Base-by-base conservation (phyloP, 2,113 vertebrate genomes). In the Tragelaphus imberbis region DNA sequence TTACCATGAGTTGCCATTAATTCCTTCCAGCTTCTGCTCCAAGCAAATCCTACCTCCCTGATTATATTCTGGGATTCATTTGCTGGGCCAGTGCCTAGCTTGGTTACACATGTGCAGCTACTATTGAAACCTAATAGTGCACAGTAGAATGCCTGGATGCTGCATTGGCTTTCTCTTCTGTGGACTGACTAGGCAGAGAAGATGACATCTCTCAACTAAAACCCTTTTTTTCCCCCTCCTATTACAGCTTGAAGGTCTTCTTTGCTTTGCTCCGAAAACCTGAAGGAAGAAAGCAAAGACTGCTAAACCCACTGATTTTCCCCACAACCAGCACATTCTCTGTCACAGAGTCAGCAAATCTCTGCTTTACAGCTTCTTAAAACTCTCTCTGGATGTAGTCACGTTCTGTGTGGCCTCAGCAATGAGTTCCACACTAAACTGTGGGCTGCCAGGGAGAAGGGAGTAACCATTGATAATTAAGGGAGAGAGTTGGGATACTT, bases 81-180 rank as follows among this genome's bases (percentile, higher is more conserved):
- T 95, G 56, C 91, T 97, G 96, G 97, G 79, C 58, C 19, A 15
- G 44, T 7, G 93, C 95, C 94, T 95, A 82, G 88, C 82, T 89
- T 91, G 71, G 90, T 97, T 97, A 94, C 88, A 97, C 96, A 97
- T 95, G 94, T 75, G 94, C 80, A 95, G 91, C 96, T 98, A 85
- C 97, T 96, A 92, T 27, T 97, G 95, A 97, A 98, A 97, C 79
- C 49, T 86, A 97, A 96, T 94, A 89, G 21, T 87, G 58, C 84
- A 91, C 85, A 96, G 93, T 88, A 97, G 93, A 95, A 91, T 51
- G 79, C 27, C 27, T 94, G 71, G 81, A 63, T 71, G 94, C 33
- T 30, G 87, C 95, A 56, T 5, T 96, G 96, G 88, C 84, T 96
- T 96, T 90, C 90, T 94, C 44, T 19, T 95, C 93, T 40, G 63